Evolutionary conservation across 2,888 invertebrate genomes (phyloP).

Genomic region (Deroplatys truncata): DNA sequence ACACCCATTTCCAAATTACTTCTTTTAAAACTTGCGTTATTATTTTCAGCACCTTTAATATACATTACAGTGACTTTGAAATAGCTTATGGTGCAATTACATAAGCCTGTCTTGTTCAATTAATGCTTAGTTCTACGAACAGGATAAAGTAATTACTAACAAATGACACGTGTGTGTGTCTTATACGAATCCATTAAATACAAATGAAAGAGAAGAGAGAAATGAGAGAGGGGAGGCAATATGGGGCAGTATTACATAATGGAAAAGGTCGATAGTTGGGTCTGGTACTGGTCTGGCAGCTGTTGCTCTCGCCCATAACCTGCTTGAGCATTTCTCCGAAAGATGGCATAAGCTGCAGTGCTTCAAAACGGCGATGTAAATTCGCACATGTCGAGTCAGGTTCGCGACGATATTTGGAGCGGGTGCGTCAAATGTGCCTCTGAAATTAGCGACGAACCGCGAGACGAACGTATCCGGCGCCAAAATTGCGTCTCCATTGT

Average conservation of each 20-base stretch:
- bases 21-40: too few relatives aligned
- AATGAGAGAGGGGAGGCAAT: background rate
- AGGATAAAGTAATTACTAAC: too few relatives aligned
- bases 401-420: background rate
- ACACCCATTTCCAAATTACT: too few relatives aligned
- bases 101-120: too few relatives aligned
- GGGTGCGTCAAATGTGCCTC: background rate
- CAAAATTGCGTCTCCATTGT: background rate
- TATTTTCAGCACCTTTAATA: too few relatives aligned
- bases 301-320: background rate
- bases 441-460: background rate
- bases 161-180: too few relatives aligned
- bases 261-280: background rate
- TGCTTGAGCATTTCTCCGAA: background rate
- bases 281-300: background rate
- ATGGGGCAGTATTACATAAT: background rate
- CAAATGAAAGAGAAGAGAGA: background rate
- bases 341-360: background rate
- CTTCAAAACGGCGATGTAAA: background rate
- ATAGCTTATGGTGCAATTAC: too few relatives aligned
- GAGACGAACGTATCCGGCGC: background rate
- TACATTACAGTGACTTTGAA: too few relatives aligned
- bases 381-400: background rate
- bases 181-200: too few relatives aligned
- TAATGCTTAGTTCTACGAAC: too few relatives aligned